These are phyloP conservation scores for Anoplolepis gracilipes DNA, from an alignment of 1,140 invertebrate genomes.

Conservation along the genomic window DNA sequence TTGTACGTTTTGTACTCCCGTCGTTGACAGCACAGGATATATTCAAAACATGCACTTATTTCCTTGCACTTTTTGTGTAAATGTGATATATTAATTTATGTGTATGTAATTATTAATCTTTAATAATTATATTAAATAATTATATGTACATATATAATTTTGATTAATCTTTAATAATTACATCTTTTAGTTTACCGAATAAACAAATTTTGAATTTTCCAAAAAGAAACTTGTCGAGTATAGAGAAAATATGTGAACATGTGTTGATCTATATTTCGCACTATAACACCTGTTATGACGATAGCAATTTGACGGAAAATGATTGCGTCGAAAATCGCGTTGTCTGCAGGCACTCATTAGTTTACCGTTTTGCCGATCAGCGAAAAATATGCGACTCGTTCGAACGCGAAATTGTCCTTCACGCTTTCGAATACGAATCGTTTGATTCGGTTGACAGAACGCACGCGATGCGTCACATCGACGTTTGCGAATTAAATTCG, in stretches of 20 bases:
- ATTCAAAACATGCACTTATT: slow-evolving; percentile 17
- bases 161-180: slow-evolving; percentile 9
- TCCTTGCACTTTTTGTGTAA: slow-evolving; percentile 19
- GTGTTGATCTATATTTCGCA: not conserved
- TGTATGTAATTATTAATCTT: slow-evolving; percentile 33
- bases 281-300: not conserved
- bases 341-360: slow-evolving; percentile 26
- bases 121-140: slow-evolving; percentile 11
- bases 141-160: slow-evolving; percentile 11
- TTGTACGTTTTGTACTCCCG: slow-evolving; percentile 16
- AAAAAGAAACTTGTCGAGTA: not conserved
- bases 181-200: not conserved
- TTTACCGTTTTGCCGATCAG: slow-evolving; percentile 27
- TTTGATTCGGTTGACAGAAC: not conserved
- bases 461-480: slow-evolving; percentile 20
- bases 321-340: slow-evolving; percentile 48
- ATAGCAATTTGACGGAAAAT: slow-evolving; percentile 33
- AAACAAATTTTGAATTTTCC: not conserved
- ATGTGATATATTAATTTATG: slow-evolving; percentile 33
- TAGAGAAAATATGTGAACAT: not conserved
- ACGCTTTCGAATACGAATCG: not conserved
- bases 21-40: slow-evolving; percentile 28
- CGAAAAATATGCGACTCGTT: slow-evolving; percentile 20
- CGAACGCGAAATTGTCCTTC: slow-evolving; percentile 6
- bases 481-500: slow-evolving; percentile 53